Base-by-base conservation (phyloP, 2,888 invertebrate genomes). In the Pyrocoelia pectoralis region DNA sequence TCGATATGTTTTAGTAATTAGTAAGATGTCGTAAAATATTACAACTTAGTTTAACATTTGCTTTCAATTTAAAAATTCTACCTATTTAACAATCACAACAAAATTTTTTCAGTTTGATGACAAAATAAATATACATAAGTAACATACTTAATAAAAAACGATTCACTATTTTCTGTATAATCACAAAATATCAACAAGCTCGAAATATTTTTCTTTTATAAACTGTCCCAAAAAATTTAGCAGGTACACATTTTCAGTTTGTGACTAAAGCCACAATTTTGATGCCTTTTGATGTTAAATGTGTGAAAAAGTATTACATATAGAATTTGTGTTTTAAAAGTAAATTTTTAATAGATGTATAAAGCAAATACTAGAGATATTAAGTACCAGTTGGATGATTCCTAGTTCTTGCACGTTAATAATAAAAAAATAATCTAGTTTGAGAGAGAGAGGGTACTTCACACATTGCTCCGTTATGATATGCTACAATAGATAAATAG, bases 401-500 rank as follows among this genome's bases (percentile, higher is more conserved):
- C 38, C 40, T 51, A 59, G 54, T 53, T 53, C 52, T 53, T 60
- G 53, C 54, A 41, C 48, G 48, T 60, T 41, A n/a, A 43, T 49
- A 43, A 24, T 46, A 33, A 28, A 57, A 38, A 59, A 49, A 60
- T 54, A 10, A 28, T 33, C 12, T 56, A 56, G 53, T 50, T 58
- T 54, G 50, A 40, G 15, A n/a, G 17, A 4, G n/a, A n/a, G n/a
- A n/a, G n/a, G 2, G 15, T 14, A 14, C 15, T 46, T 18, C 17
- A 43, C 41, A 15, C 41, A 43, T 17, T 17, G 17, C 15, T 46
- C 17, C n/a, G 2, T 13, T 43, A 43, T 43, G 70, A 70, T 70
- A 70, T 70, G 70, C 70, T 66, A 69, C 53, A 60, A 55, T 49
- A 38, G 50, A 24, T 50, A 48, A 33, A 33, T 33, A 33, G 24